Conservation (phyloP, 2,888 invertebrate genomes). For the Horisme vitalbata region DNA sequence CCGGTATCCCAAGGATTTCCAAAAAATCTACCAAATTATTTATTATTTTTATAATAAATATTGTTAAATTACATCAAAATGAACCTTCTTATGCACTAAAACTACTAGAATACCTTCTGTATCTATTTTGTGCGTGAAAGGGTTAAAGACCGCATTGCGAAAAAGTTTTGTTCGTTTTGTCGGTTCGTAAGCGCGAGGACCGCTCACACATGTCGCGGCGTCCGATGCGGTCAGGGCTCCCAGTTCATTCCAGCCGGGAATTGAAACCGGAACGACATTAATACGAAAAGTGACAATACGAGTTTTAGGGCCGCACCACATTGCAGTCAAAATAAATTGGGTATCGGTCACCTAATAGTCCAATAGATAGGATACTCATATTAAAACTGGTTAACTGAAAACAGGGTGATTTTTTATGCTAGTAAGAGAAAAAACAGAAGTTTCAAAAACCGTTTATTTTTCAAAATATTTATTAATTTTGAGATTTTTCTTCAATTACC, state of each 20-base stretch:
- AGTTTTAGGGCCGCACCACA: constrained; percentile 31
- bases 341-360: constrained; percentile 29
- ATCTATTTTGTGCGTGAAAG: no score
- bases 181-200: constrained; percentile 43
- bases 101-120: no score
- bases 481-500: no score
- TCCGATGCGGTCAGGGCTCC: constrained; percentile 36
- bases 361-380: constrained; percentile 30
- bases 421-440: no score
- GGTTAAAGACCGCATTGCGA: constrained; percentile 76
- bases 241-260: constrained; percentile 34
- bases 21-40: no score
- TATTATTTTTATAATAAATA: no score
- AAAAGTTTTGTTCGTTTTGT: constrained; percentile 70
- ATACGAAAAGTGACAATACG: constrained; percentile 36
- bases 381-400: constrained; percentile 10
- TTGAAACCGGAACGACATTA: constrained; percentile 37
- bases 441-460: no score
- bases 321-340: constrained; percentile 36
- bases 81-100: no score
- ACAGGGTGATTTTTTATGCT: background rate
- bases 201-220: constrained; percentile 70
- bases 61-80: no score
- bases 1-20: no score
- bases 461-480: no score